Conservation (phyloP, 1,140 invertebrate genomes). For the Battus philenor region DNA sequence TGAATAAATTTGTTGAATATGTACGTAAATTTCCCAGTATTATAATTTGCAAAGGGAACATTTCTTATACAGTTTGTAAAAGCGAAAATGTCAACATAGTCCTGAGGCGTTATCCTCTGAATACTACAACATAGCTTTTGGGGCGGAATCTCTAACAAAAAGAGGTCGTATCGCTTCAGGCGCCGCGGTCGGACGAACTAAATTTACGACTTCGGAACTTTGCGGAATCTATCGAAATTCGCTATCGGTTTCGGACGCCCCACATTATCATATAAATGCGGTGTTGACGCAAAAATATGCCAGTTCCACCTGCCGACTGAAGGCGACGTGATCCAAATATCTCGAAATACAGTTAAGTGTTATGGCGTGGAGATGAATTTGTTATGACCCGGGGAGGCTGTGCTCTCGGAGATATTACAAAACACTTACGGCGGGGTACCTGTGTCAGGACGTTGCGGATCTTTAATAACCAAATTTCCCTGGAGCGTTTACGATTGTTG, state of each 20-base stretch:
- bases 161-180: conserved; percentile 29
- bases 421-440: too few relatives aligned
- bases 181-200: conserved; percentile 45
- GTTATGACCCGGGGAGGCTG: neutral
- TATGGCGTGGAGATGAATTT: neutral
- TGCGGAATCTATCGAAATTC: conserved; percentile 50
- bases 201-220: conserved; percentile 61
- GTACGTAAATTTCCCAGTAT: too few relatives aligned
- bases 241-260: conserved; percentile 22
- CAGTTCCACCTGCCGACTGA: conserved; percentile 3
- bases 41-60: neutral
- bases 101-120: neutral
- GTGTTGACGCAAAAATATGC: conserved; percentile 57
- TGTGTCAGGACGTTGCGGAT: too few relatives aligned
- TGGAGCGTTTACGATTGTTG: too few relatives aligned
- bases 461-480: too few relatives aligned
- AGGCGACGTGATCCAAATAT: conserved; percentile 35
- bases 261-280: conserved; percentile 66
- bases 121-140: conserved; percentile 20
- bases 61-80: neutral
- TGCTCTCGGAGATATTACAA: too few relatives aligned
- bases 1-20: too few relatives aligned
- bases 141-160: conserved; percentile 41
- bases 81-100: conserved; percentile 1
- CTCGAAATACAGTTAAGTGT: conserved; percentile 19